Evolutionary conservation across 2,113 vertebrate species (phyloP).

Genomic region (Brevimyrus niger): DNA sequence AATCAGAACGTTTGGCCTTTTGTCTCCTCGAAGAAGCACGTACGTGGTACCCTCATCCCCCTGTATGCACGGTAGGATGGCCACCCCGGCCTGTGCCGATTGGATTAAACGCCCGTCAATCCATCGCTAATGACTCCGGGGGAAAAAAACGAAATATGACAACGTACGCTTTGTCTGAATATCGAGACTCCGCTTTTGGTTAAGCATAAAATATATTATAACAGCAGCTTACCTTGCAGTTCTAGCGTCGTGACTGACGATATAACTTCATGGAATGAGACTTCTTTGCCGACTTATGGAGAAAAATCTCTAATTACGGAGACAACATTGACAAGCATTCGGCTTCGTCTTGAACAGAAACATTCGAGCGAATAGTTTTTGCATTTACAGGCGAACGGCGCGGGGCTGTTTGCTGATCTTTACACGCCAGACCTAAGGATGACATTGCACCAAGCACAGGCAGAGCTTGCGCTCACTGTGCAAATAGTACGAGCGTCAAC

Average conservation of each 20-base stretch:
- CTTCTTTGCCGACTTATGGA: slow-evolving; percentile 26
- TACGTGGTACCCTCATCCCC: neutral
- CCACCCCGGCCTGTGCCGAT: slow-evolving; percentile 16
- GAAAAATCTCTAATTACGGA: slow-evolving; percentile 14
- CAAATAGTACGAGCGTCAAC: slow-evolving; percentile 48
- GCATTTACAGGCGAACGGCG: neutral
- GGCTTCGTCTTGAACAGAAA: slow-evolving; percentile 10
- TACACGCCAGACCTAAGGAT: slow-evolving; percentile 29
- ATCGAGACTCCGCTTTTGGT: neutral
- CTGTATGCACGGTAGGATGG: neutral
- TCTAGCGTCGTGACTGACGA: slow-evolving; percentile 12
- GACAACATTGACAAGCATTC: slow-evolving; percentile 32
- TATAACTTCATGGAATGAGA: slow-evolving; percentile 34
- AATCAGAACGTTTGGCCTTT: neutral
- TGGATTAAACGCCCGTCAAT: slow-evolving; percentile 41
- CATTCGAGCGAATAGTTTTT: neutral
- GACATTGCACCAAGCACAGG: slow-evolving; percentile 53
- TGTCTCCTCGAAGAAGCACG: neutral
- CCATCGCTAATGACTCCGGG: slow-evolving; percentile 18
- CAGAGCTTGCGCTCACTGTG: slow-evolving; percentile 28
- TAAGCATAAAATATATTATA: neutral
- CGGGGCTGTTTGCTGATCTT: neutral
- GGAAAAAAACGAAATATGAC: slow-evolving; percentile 9
- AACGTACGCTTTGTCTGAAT: neutral
- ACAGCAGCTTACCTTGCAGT: slow-evolving; percentile 35